A percentile compares a stretch with the other conserved stretches of the same genome.
These are phyloP conservation scores for Trachymyrmex septentrionalis DNA, from an alignment of 1,140 invertebrate species.

Conservation along the genomic window DNA sequence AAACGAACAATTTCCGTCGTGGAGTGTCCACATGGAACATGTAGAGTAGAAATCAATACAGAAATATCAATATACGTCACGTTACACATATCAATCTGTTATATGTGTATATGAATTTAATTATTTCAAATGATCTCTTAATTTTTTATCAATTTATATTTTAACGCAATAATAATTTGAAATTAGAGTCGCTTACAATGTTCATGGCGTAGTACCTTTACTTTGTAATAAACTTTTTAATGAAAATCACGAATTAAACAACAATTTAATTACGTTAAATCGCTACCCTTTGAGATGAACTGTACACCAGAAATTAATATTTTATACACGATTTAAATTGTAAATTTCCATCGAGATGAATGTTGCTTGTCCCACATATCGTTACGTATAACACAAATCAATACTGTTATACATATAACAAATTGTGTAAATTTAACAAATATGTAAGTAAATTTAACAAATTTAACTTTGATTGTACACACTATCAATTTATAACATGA, in stretches of 20 bases:
- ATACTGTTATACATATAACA: background rate
- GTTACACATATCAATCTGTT: background rate
- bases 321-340: constrained; percentile 42
- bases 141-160: constrained; percentile 24
- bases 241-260: constrained; percentile 19
- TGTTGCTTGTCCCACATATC: background rate
- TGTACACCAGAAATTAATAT: constrained; percentile 34
- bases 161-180: constrained; percentile 13
- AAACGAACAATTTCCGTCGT: constrained; percentile 42
- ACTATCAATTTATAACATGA: constrained; percentile 17
- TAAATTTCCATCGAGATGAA: constrained; percentile 31
- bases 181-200: background rate
- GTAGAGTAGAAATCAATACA: constrained; percentile 7
- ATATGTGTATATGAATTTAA: constrained; percentile 3
- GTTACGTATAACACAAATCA: constrained; percentile 18
- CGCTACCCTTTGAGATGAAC: constrained; percentile 11
- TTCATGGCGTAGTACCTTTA: background rate
- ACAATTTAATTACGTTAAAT: constrained; percentile 41
- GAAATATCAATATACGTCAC: constrained; percentile 38
- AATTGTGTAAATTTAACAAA: constrained; percentile 12
- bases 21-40: background rate
- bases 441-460: constrained; percentile 11
- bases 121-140: constrained; percentile 31
- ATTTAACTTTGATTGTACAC: constrained; percentile 18
- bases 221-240: constrained; percentile 45